Evolutionary conservation across 2,113 vertebrate species (phyloP).

Genomic region (Fregata magnificens): DNA sequence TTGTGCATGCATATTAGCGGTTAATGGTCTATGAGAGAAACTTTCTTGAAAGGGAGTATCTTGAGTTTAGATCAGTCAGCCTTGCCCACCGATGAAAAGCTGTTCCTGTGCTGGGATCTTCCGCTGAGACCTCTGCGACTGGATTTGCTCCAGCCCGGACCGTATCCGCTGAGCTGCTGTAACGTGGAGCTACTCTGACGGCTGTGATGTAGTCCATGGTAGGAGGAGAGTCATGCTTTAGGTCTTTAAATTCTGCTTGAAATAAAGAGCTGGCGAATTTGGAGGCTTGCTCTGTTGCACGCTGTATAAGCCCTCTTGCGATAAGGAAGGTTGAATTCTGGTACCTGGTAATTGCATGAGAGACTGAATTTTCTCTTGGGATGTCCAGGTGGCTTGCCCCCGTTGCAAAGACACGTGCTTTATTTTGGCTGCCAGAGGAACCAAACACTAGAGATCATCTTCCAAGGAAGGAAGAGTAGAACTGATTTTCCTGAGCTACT

Average conservation of each 20-base stretch:
- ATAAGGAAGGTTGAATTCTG: neutral
- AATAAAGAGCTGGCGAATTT: neutral
- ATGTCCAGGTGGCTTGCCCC: neutral
- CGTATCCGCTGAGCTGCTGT: neutral
- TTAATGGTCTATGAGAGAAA: neutral
- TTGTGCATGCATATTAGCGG: neutral
- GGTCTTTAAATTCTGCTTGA: neutral
- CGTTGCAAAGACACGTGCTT: neutral
- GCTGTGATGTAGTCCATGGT: neutral
- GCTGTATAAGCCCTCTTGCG: neutral
- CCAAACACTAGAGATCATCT: neutral
- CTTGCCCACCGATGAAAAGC: neutral
- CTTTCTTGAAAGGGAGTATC: neutral
- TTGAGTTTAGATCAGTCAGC: neutral
- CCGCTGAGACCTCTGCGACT: fast-evolving
- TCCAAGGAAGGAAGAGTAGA: neutral
- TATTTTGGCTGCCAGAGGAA: neutral
- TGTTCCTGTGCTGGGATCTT: neutral
- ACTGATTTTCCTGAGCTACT: neutral
- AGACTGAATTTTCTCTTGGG: neutral
- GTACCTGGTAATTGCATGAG: neutral
- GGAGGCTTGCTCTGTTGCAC: neutral
- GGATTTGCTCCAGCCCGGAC: neutral
- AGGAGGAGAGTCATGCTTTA: neutral
- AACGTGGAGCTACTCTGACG: neutral